These are phyloP conservation scores for Bombus affinis DNA, from an alignment of 1,140 invertebrate species.

Conservation along the genomic window DNA sequence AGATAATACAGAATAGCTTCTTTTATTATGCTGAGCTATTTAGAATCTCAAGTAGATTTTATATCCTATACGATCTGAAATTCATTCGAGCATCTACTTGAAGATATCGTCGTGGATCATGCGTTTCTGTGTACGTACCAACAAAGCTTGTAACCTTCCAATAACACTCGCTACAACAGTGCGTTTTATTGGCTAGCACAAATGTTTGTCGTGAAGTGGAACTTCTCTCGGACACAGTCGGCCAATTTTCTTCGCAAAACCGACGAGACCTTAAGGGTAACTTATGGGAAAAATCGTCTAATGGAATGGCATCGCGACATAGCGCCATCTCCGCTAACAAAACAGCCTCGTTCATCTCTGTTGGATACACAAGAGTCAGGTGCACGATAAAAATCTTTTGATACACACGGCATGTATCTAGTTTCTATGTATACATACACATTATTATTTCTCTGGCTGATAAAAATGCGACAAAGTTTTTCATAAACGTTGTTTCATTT, in stretches of 20 bases:
- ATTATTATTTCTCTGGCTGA: background rate
- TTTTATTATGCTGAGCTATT: background rate
- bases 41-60: background rate
- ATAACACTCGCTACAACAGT: constrained; percentile 7
- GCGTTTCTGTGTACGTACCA: background rate
- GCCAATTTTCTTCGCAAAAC: constrained; percentile 24
- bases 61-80: background rate
- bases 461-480: background rate
- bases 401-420: background rate
- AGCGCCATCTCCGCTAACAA: background rate
- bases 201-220: constrained; percentile 27
- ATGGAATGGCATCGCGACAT: background rate
- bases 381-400: background rate
- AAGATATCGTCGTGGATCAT: background rate
- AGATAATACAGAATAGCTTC: background rate
- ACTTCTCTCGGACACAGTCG: background rate
- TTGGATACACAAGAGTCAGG: background rate
- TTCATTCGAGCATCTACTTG: background rate
- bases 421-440: background rate
- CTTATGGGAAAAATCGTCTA: constrained; percentile 2
- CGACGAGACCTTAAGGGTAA: background rate
- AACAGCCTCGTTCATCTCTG: background rate
- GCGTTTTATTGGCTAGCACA: constrained; percentile 31
- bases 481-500: too few species aligned
- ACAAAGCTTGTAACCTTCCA: background rate